Evolutionary conservation across 2,113 vertebrate genomes (phyloP).

Genomic region (Anhinga rufa): DNA sequence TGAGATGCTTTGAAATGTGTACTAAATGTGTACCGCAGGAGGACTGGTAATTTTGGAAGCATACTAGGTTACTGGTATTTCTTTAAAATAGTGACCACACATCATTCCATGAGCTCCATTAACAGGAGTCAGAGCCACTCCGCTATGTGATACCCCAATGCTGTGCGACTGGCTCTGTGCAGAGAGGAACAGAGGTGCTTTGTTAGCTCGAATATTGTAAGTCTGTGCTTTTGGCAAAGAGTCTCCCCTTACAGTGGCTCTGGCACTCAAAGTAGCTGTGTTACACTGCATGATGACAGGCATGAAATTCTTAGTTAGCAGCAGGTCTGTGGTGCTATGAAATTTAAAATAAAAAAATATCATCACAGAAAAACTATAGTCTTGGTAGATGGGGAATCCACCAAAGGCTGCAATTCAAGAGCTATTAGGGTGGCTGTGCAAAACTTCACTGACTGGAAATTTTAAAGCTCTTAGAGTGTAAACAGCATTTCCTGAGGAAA

Average conservation of each 20-base stretch:
- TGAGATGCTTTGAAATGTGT: not conserved
- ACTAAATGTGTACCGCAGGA: not conserved
- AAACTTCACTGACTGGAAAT: not conserved
- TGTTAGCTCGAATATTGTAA: not conserved
- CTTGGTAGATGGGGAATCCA: not conserved
- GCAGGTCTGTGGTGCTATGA: not conserved
- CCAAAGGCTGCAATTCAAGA: not conserved
- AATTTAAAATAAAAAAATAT: not conserved
- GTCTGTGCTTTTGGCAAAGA: not conserved
- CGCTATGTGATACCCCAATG: not conserved
- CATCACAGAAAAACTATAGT: not conserved
- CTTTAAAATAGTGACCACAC: not conserved
- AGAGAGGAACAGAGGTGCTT: not conserved
- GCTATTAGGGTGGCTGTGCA: no score
- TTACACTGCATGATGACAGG: not conserved
- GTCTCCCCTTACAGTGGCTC: not conserved
- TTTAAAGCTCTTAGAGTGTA: not conserved
- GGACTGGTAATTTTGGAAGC: not conserved
- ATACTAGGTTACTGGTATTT: not conserved
- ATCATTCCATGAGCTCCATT: not conserved
- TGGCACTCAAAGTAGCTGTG: not conserved
- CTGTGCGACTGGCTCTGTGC: not conserved
- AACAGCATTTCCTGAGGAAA: not conserved
- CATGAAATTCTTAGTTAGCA: not conserved
- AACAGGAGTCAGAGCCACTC: not conserved